A percentile compares a stretch with the other conserved stretches of the same genome.
phyloP scores from a whole-genome alignment of 2,888 invertebrate species.

The Pinctada fucata region DNA sequence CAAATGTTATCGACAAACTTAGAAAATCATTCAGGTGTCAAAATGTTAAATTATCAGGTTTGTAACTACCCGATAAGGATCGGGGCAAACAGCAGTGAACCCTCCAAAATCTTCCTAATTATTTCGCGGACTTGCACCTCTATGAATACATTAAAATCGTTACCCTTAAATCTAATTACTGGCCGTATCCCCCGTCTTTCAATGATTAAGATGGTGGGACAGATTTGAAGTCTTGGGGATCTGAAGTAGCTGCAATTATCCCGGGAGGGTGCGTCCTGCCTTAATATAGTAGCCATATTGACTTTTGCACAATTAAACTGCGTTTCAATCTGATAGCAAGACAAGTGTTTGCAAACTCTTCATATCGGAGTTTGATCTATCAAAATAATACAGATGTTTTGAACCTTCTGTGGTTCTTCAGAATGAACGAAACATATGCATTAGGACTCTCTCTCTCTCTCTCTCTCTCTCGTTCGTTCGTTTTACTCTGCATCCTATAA shows the following conservation, averaged over 20 bases:
- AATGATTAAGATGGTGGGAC: background rate
- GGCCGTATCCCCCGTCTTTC: background rate
- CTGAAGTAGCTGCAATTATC: background rate
- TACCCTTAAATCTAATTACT: constrained; percentile 1
- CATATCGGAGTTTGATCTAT: background rate
- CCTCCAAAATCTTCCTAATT: background rate
- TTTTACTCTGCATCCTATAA: too few species aligned
- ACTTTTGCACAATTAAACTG: background rate
- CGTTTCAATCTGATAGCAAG: constrained; percentile 2
- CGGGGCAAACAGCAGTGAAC: constrained; percentile 3
- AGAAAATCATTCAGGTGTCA: background rate
- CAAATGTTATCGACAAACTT: background rate
- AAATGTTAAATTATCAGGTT: background rate
- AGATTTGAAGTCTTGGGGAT: background rate
- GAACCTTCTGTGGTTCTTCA: too few species aligned
- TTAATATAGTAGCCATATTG: background rate
- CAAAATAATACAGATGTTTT: background rate
- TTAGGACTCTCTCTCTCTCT: too few species aligned
- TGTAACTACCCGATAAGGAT: background rate
- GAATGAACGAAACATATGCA: too few species aligned
- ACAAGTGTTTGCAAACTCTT: background rate
- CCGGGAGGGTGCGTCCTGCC: background rate
- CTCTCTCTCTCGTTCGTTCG: too few species aligned
- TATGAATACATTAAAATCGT: background rate
- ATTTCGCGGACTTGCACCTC: background rate